Evolutionary conservation across 2,113 vertebrate genomes (phyloP), one percentile per base, ranked within the genome.

Genomic region (Pterocles orientalis): DNA sequence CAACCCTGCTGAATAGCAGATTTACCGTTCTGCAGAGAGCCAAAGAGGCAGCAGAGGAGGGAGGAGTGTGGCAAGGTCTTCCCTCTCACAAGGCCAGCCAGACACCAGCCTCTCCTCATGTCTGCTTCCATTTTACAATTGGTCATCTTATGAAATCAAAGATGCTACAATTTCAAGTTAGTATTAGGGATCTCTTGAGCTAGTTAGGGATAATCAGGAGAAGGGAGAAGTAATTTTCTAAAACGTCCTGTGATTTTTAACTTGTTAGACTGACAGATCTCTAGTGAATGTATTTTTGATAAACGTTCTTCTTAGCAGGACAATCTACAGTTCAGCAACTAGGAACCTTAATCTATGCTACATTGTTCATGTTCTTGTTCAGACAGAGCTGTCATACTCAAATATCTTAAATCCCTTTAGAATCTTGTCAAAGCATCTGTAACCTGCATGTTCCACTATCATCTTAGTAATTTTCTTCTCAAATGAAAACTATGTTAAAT

Each of bases 341-440:
- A 57, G 86, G 36, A 77, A 73, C 84, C 45, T 73, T 94, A 84
- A 89, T 89, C 84, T 84, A 18, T 3, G 3, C 33, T 73, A 28
- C 2, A 1, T 81, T 70, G 64, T 81, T 93, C 72, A 21, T 81
- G 23, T 76, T 91, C 70, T 88, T 64, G 28, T 60, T 91, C 60
- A 87, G 72, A 69, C 54, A 86, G 87, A 83, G n/a, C 68, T 93
- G 34, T 84, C 58, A 69, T 77, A 72, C 77, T 84, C 75, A 78
- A 73, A 20, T 91, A 57, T 73, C 41, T 89, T 73, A 91, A 94
- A 95, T 84, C 72, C 73, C 16, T 81, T 87, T 93, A 84, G 73
- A 87, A 73, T 85, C 51, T 62, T 12, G 2, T 86, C 45, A 72
- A 29, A 86, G 25, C 41, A 81, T 73, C 77, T 94, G 68, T 81